phyloP scores from a whole-genome alignment of 1,140 invertebrate species.

The Telenomus remus region DNA sequence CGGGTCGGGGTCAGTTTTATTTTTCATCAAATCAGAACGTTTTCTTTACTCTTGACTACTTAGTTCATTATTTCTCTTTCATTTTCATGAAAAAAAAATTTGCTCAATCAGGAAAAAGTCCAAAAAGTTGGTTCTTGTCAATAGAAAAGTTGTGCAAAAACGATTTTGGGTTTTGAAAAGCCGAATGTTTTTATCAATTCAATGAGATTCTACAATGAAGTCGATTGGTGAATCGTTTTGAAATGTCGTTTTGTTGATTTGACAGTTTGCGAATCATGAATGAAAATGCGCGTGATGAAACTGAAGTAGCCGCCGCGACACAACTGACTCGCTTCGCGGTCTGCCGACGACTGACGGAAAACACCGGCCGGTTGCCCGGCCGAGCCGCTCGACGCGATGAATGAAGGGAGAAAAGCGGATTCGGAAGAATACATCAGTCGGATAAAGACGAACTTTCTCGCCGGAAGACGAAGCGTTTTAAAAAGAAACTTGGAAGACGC shows the following conservation, averaged over 20 bases:
- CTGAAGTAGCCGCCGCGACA: conserved; percentile 19
- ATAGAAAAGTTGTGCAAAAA: too few species aligned
- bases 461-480: neutral
- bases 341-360: conserved; percentile 70
- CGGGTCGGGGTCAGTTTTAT: conserved; percentile 5
- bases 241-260: conserved; percentile 5
- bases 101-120: too few species aligned
- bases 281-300: conserved; percentile 22
- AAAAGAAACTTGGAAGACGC: too few species aligned
- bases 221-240: neutral
- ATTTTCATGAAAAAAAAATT: too few species aligned
- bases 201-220: too few species aligned
- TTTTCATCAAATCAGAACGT: neutral
- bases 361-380: conserved; percentile 60
- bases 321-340: conserved; percentile 68
- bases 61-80: neutral
- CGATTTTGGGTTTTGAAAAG: too few species aligned
- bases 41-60: neutral
- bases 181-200: too few species aligned
- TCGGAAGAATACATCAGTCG: conserved; percentile 10
- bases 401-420: conserved; percentile 20
- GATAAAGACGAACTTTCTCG: neutral
- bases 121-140: too few species aligned
- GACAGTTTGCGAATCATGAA: conserved; percentile 11
- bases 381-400: conserved; percentile 14